These are phyloP conservation scores for Drosophila setosimentum DNA, from an alignment of 2,888 invertebrate genomes.

Conservation along the genomic window DNA sequence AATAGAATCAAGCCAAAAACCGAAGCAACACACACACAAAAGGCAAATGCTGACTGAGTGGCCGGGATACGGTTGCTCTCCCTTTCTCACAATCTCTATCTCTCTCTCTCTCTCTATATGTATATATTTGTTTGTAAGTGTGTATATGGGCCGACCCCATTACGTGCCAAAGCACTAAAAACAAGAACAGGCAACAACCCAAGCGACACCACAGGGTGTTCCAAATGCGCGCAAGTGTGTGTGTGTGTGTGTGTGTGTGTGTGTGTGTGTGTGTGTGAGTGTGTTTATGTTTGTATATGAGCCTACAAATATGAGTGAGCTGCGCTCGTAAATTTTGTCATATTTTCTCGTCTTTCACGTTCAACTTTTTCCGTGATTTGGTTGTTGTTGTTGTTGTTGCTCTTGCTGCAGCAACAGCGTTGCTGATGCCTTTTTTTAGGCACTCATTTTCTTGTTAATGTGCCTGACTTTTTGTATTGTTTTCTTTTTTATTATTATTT, in stretches of 20 bases:
- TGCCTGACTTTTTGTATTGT: conserved; percentile 50
- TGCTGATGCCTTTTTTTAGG: conserved; percentile 45
- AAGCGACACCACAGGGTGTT: conserved; percentile 65
- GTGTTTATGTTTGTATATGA: conserved; percentile 30
- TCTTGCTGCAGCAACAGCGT: conserved; percentile 20
- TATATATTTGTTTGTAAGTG: conserved; percentile 9
- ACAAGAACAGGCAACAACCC: conserved; percentile 61
- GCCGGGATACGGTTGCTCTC: conserved; percentile 17
- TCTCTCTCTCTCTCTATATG: background rate
- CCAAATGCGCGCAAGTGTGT: conserved; percentile 18
- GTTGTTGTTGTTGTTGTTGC: conserved; percentile 26
- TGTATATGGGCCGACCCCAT: conserved; percentile 70
- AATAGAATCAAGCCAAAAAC: conserved; percentile 36
- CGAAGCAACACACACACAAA: conserved; percentile 39
- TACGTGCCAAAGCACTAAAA: conserved; percentile 79
- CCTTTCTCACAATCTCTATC: background rate
- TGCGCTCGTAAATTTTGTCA: conserved; percentile 77
- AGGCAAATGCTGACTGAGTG: conserved; percentile 57
- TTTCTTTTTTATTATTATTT: conserved; percentile 17
- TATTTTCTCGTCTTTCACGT: conserved; percentile 71
- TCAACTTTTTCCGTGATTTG: conserved; percentile 57
- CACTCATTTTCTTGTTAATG: conserved; percentile 64
- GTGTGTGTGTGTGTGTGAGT: conserved; percentile 17
- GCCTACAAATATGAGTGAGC: conserved; percentile 63
- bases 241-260: conserved; percentile 37